These are phyloP conservation scores for Rhagonycha lutea DNA, from an alignment of 2,888 invertebrate genomes.

Conservation along the genomic window DNA sequence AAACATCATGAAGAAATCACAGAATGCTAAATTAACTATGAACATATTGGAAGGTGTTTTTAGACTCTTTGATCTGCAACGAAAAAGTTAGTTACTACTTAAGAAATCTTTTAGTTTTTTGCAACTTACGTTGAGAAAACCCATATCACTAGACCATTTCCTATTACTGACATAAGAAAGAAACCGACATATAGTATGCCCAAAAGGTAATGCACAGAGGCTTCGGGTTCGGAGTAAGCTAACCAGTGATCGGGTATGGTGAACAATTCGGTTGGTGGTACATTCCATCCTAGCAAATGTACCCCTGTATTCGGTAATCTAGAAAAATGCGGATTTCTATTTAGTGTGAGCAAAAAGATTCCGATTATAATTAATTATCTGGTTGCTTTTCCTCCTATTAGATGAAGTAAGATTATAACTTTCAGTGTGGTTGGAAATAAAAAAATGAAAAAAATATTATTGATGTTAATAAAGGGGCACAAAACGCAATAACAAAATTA, in stretches of 20 bases:
- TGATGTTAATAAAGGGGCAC: too few relatives aligned
- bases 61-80: constrained; percentile 68
- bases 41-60: constrained; percentile 84
- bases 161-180: constrained; percentile 71
- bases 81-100: background rate
- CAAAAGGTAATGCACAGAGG: constrained; percentile 78
- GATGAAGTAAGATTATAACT: too few relatives aligned
- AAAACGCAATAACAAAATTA: too few relatives aligned
- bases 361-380: too few relatives aligned
- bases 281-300: constrained; percentile 73
- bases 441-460: too few relatives aligned
- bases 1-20: constrained; percentile 86
- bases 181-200: constrained; percentile 78
- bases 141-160: constrained; percentile 86
- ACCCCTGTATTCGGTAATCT: constrained; percentile 36
- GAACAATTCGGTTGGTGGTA: constrained; percentile 74
- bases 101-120: background rate
- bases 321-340: too few relatives aligned
- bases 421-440: too few relatives aligned
- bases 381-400: too few relatives aligned
- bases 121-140: constrained; percentile 75
- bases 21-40: constrained; percentile 79
- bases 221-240: constrained; percentile 77
- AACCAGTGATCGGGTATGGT: constrained; percentile 85
- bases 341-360: background rate